Evolutionary conservation across 2,113 vertebrate species (phyloP).

Genomic region (Nycticorax nycticorax): DNA sequence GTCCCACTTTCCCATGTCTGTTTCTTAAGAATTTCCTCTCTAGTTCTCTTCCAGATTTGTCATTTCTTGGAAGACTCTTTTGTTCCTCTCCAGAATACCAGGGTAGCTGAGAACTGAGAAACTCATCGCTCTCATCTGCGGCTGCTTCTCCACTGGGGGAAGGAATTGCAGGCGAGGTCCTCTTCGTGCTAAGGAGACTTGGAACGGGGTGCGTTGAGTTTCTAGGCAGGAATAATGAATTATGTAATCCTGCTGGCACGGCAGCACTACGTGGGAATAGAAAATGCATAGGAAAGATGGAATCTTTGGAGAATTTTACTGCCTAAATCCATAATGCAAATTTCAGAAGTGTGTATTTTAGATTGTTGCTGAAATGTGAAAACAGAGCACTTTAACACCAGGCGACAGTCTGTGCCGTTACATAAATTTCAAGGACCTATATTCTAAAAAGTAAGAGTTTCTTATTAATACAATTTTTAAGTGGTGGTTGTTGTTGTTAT

Average conservation of each 20-base stretch:
- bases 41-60: neutral
- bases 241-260: neutral
- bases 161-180: neutral
- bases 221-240: neutral
- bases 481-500: neutral
- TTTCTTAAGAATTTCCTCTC: neutral
- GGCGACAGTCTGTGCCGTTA: neutral
- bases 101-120: neutral
- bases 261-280: neutral
- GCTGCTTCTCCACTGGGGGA: neutral
- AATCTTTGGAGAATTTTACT: slow-evolving; percentile 24
- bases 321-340: slow-evolving; percentile 12
- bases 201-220: neutral
- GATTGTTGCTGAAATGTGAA: neutral
- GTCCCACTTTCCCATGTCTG: neutral
- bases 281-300: slow-evolving; percentile 17
- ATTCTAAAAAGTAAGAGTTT: neutral
- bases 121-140: neutral
- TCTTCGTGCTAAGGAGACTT: neutral
- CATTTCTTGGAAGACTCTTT: neutral
- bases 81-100: neutral
- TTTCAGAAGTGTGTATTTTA: slow-evolving; percentile 14
- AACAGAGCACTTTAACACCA: neutral
- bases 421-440: neutral
- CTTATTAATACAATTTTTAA: neutral